phyloP scores from a whole-genome alignment of 2,797 vertebrate species.

The Amphiprion clarkii region DNA sequence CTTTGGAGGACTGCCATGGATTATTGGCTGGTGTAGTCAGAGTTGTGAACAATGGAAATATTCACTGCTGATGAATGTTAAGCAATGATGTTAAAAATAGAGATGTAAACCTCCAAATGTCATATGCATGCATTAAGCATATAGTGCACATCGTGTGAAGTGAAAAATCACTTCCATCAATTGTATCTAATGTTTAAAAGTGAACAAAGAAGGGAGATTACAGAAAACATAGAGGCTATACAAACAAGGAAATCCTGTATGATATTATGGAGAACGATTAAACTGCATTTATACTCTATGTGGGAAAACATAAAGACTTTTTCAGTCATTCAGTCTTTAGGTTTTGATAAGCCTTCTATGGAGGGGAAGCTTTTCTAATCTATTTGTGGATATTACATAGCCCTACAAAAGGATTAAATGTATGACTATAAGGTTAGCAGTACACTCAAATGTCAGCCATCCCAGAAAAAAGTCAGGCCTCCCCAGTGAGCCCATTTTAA shows the following conservation, averaged over 20 bases:
- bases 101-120: conserved; percentile 36
- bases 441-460: conserved; percentile 68
- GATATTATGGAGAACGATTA: conserved; percentile 11
- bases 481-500: conserved; percentile 41
- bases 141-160: background rate
- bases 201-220: conserved; percentile 7
- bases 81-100: conserved; percentile 37
- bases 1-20: conserved; percentile 59
- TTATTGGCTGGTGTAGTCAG: conserved; percentile 54
- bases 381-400: conserved; percentile 24
- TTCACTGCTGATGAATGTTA: conserved; percentile 32
- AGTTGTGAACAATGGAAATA: conserved; percentile 45
- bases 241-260: background rate
- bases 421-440: conserved; percentile 36
- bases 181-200: background rate
- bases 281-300: conserved; percentile 6
- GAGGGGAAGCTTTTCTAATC: background rate
- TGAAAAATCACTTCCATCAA: conserved; percentile 26
- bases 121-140: conserved; percentile 20
- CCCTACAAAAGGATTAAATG: conserved; percentile 26
- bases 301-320: conserved; percentile 10
- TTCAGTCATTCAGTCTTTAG: conserved; percentile 5
- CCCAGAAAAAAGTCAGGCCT: conserved; percentile 34
- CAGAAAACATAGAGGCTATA: conserved; percentile 7
- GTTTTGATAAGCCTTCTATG: conserved; percentile 11